Base-by-base conservation (phyloP, 2,797 vertebrate genomes). In the Pseudotriccus pelzelni region DNA sequence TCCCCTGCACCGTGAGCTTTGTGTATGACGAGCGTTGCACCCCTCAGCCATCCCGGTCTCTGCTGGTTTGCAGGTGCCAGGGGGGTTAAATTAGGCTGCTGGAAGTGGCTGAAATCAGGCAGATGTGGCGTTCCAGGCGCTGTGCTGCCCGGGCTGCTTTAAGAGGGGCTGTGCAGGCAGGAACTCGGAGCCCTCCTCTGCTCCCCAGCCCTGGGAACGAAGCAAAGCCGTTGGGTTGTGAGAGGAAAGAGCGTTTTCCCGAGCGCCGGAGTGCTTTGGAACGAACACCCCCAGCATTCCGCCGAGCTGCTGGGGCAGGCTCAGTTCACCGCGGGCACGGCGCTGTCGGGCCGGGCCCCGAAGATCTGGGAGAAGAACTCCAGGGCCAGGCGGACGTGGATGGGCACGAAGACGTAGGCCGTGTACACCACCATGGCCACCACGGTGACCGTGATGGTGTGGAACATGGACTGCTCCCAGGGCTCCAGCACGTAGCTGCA, bases 401-500 rank as follows among this genome's bases (percentile, higher is more conserved):
- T 99, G 75, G 99, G 99, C 56, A 99, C 98, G 14, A 99, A 99
- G 94, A 99, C 98, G 3, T 99, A 99, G 22, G 99, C 99, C 0
- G 99, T 99, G 96, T 99, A 99, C 36, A 98, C 96, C 94, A 99
- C 98, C 99, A 99, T 99, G 43, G 98, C 98, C 9, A 99, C 90
- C 84, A 98, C 98, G 21, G 98, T 99, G 74, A 99, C 97, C 10
- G 99, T 97, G 89, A 99, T 94, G 27, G 98, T 99, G 96, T 99
- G 99, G 97, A 99, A 99, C 97, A 99, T 98, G 80, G 99, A 99
- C 95, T 98, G 98, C 93, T 99, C 99, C 99, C 99, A 99, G 8
- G 99, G 99, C 96, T 99, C 99, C 97, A 99, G 97, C 92, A 99
- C 99, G 2, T 99, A 99, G 97, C 99, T 99, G 96, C 99, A 99